A percentile compares a stretch with the other conserved stretches of the same genome.
Conservation (phyloP, 1,140 invertebrate species). For the Micrasema longulum region DNA sequence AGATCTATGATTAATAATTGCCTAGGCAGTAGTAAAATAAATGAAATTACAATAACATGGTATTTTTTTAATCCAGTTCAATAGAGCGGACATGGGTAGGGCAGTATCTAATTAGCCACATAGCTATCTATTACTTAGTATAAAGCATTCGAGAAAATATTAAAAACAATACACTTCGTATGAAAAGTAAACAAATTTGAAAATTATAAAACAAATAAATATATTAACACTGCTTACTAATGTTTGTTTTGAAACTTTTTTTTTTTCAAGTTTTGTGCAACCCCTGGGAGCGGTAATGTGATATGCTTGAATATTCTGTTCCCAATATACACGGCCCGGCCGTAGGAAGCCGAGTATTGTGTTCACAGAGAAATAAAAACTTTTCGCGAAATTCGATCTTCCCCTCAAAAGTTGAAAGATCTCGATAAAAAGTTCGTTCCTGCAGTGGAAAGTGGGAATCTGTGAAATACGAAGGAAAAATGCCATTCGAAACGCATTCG, state of each 20-base stretch:
- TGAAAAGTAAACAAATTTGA: neutral
- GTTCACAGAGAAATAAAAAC: conserved; percentile 34
- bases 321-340: conserved; percentile 5
- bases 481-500: too few relatives aligned
- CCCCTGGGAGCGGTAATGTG: conserved; percentile 31
- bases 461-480: neutral
- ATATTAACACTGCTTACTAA: neutral
- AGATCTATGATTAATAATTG: too few relatives aligned
- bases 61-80: too few relatives aligned
- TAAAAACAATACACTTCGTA: neutral
- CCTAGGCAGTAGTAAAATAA: too few relatives aligned
- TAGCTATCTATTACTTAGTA: neutral
- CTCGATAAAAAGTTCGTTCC: conserved; percentile 12
- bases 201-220: neutral
- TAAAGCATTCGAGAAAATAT: neutral
- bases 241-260: too few relatives aligned
- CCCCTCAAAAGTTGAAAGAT: conserved; percentile 27
- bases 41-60: too few relatives aligned
- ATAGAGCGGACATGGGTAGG: neutral
- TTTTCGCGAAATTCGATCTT: conserved; percentile 42
- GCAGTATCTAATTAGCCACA: neutral
- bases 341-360: conserved; percentile 23
- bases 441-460: conserved; percentile 12
- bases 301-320: conserved; percentile 39
- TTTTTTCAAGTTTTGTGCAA: conserved; percentile 5